Evolutionary conservation across 2,888 invertebrate species (phyloP), one percentile per base, ranked within the genome.

Genomic region (Melolontha melolontha): DNA sequence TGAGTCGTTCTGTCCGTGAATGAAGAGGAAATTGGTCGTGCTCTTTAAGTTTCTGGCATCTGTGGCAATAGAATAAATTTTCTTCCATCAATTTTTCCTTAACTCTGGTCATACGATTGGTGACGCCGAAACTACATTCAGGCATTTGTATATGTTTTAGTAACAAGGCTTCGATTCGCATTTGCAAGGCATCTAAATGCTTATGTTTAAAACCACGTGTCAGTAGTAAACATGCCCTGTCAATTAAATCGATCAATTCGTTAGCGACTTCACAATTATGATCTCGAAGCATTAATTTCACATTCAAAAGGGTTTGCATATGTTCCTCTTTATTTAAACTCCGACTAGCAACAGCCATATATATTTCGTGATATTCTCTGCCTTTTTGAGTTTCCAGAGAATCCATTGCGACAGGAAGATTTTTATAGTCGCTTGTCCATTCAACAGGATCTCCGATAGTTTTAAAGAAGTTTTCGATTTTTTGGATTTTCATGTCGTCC

Each of bases 311-410:
- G 0, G 91, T 86, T 76, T 92, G 89, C 70, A 94, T 84, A 44
- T 93, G 86, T 75, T 91, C 89, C 70, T 90, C 89, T 16, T 87
- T 85, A 0, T 86, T 85, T 69, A 88, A 79, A 71, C 88, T 86
- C 62, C 87, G 85, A 39, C 87, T 84, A 55, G 85, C 85, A 74
- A 95, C 86, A 64, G 89, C 87, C 75, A 89, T 87, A 79, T 93
- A 95, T 12, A 95, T 84, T 74, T 90, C 89, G 67, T 89, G 89
- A 51, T 94, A 85, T 77, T 92, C 91, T 59, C 90, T 88, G 12
- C 93, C 94, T 75, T 90, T 89, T 77, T 95, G 93, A 16, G 91
- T 92, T 79, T 91, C 92, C 59, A 93, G 79, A 0, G 95, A 92
- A 74, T 95, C 92, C 91, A 96, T 91, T 72, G 91, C 88, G 14